phyloP scores from a whole-genome alignment of 2,113 vertebrate genomes.

The Mormyrus lacerda region DNA sequence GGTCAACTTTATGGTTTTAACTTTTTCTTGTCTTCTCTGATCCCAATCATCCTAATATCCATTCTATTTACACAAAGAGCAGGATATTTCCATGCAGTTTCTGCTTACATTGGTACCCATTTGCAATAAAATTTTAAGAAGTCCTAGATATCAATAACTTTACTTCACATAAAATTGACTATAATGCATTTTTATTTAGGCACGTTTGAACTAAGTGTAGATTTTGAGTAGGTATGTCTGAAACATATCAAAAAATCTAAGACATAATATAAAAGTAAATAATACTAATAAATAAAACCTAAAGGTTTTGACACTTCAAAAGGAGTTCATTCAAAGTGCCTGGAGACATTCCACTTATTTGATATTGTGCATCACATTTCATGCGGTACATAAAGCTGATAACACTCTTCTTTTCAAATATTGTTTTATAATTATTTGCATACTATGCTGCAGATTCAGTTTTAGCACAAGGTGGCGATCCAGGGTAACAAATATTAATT shows the following conservation, averaged over 20 bases:
- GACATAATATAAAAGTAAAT: background rate
- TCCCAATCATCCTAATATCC: background rate
- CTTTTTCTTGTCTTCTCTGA: background rate
- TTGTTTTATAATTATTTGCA: background rate
- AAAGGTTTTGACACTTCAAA: background rate
- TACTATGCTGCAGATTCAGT: background rate
- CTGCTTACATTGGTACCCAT: background rate
- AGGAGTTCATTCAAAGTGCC: background rate
- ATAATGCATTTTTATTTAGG: no score
- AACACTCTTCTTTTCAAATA: background rate
- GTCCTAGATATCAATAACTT: background rate
- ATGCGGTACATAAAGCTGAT: background rate
- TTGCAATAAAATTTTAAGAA: background rate
- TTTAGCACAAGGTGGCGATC: conserved; percentile 3
- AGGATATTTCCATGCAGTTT: background rate
- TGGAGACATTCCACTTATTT: background rate
- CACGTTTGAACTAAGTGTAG: no score
- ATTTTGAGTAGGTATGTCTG: no score
- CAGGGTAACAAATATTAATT: conserved; percentile 3
- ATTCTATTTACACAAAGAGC: background rate
- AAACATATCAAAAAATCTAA: no score
- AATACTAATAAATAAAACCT: background rate
- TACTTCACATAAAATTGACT: no score
- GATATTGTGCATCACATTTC: background rate
- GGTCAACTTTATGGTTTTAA: background rate